phyloP scores from a whole-genome alignment of 1,140 invertebrate species.

The Macrocentrus cingulum region DNA sequence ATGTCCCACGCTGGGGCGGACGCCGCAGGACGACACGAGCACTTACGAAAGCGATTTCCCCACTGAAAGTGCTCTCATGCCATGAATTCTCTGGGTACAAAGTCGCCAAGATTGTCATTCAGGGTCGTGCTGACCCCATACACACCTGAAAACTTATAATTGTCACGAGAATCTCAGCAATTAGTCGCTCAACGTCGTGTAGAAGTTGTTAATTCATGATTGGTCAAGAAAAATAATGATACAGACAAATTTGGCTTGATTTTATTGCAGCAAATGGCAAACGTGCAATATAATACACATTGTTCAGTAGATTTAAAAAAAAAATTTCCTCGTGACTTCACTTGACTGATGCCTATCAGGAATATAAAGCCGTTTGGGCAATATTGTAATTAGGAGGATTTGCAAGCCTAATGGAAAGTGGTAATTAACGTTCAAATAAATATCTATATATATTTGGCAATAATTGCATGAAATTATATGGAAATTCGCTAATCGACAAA shows the following conservation, averaged over 20 bases:
- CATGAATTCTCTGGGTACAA: background rate
- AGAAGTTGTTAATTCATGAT: background rate
- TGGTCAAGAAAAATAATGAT: slow-evolving; percentile 2
- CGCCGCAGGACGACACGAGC: slow-evolving; percentile 24
- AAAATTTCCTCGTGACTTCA: background rate
- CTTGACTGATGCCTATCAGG: background rate
- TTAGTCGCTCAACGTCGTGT: background rate
- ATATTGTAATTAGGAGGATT: slow-evolving; percentile 14
- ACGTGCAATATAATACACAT: background rate
- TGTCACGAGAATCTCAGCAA: background rate
- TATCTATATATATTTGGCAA: slow-evolving; percentile 5
- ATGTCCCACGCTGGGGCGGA: slow-evolving; percentile 34
- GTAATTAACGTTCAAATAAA: slow-evolving; percentile 21
- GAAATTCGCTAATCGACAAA: background rate
- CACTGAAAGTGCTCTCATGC: slow-evolving; percentile 6
- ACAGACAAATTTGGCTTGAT: background rate
- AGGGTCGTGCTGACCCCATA: background rate
- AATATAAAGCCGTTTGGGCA: background rate
- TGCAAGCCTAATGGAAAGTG: slow-evolving; percentile 10
- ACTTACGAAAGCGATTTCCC: background rate
- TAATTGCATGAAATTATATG: slow-evolving; percentile 11
- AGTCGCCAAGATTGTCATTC: background rate
- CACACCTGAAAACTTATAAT: slow-evolving; percentile 9
- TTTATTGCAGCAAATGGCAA: background rate
- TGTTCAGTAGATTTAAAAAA: background rate